phyloP scores from a whole-genome alignment of 2,797 vertebrate genomes.

The Tolypeutes matacus region DNA sequence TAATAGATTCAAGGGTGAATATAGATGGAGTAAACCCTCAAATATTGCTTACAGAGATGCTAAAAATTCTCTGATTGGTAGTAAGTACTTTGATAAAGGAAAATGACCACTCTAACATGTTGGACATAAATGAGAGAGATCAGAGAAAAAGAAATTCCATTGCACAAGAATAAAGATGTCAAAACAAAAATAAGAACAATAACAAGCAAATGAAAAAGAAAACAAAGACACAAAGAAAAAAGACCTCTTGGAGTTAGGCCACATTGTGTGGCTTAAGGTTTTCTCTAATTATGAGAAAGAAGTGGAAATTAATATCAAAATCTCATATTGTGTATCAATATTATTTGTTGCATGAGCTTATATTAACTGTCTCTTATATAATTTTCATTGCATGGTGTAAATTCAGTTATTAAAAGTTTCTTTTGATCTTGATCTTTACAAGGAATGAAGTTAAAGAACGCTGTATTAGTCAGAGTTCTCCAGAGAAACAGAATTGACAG shows the following conservation, averaged over 20 bases:
- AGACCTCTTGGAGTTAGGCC: background rate
- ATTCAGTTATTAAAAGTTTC: background rate
- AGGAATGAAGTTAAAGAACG: background rate
- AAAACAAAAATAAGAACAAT: background rate
- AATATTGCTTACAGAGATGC: background rate
- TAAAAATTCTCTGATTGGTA: background rate
- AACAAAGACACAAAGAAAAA: background rate
- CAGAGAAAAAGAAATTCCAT: background rate
- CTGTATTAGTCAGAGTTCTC: background rate
- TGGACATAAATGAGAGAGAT: background rate
- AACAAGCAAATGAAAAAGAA: background rate
- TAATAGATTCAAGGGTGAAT: background rate
- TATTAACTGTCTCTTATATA: background rate
- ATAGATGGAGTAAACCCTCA: background rate
- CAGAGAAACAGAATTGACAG: too few species aligned
- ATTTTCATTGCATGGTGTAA: background rate
- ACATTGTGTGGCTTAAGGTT: background rate
- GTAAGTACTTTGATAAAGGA: background rate
- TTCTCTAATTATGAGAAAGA: background rate
- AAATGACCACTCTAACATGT: background rate
- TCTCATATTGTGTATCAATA: background rate
- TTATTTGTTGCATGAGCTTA: background rate
- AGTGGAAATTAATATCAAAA: background rate
- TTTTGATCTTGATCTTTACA: background rate
- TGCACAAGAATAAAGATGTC: background rate